Base-by-base conservation (phyloP, 1,140 invertebrate species). In the Sycophaga agraensis region DNA sequence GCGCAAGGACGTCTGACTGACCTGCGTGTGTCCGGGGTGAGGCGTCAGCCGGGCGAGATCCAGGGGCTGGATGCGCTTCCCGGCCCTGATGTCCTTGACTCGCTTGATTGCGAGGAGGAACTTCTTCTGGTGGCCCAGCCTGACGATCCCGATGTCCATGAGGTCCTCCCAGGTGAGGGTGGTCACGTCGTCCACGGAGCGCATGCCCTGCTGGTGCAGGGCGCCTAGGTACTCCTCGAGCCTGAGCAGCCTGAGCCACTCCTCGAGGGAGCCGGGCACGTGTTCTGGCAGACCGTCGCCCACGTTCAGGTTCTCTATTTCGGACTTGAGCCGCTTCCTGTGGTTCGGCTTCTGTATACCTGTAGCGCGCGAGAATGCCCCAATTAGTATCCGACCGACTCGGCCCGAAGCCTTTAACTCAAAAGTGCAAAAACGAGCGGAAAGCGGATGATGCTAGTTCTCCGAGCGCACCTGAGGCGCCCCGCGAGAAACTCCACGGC, bases 131-230 rank as follows among this genome's bases (percentile, higher is more conserved):
- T 99, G 97, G 22, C 97, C 97, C 72, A 94, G 79, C 71, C 91
- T 88, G 26, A 94, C 88, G 67, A 99, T 97, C 48, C 97, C 97
- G 76, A 98, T 97, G 72, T 99, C 97, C 83, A 99, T 97, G 67
- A 99, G 86, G 83, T 99, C 97, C 84, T 99, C 97, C 95, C 96
- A 98, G 61, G 93, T 94, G 37, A 99, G 86, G 72, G 97, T 94
- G 35, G 92, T 93, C 46, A 93, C 91, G 77, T 93, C 90, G 69
- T 97, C 91, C 43, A 99, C 93, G 17, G 90, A 92, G 65, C 89
- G 87, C 82, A 98, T 99, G 53, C 95, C 95, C 82, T 99, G 96
- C 66, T 90, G 89, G 65, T 91, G 85, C 45, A 99, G 84, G 40
- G 91, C 91, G 24, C 89, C 87, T 19, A 90, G 88, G 77, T 99